Evolutionary conservation across 1,140 invertebrate species (phyloP), one percentile per base, ranked within the genome.

Genomic region (Neotoxoptera formosana): DNA sequence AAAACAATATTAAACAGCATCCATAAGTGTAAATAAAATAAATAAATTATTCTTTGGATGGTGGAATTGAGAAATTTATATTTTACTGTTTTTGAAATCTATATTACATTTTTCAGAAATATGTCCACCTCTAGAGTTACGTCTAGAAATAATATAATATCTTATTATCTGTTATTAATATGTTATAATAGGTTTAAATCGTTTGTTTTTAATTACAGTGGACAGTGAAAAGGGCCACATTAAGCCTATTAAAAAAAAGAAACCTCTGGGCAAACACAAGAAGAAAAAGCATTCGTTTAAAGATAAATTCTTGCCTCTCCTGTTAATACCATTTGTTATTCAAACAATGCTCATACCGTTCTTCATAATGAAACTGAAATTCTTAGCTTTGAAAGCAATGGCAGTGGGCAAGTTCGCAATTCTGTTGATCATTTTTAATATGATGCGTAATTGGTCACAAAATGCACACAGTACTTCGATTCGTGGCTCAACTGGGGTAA

Each of bases 331-430:
- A 17, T 93, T 94, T 81, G 86, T 94, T 25, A 94, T 94, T 25
- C 94, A 94, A 87, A 94, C 94, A 9, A 94, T 94, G 48, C 34
- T 94, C 20, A 94, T 94, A 76, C 94, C 94, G 2, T 53, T 94
- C 41, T 93, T 94, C 88, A 93, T 94, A n/a, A 88, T 94, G 81
- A 94, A 94, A 25, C 88, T 94, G 76, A 94, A 94, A 90, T 67
- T 94, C 94, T 67, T 94, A 51, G 94, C 94, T 45, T 41, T 94
- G 47, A 94, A 94, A 90, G 94, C 94, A 34, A 93, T 94, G 51
- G 56, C 93, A 41, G 47, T 94, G 25, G 94, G 94, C 21, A 94
- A 94, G 93, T 56, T 94, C 20, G 94, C 94, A 25, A 56, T 94
- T 51, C 20, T 94, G 41, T 87, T 94, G 20, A 93, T 94, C 30